Evolutionary conservation across 2,113 vertebrate genomes (phyloP).

Genomic region (Hemiscyllium ocellatum): DNA sequence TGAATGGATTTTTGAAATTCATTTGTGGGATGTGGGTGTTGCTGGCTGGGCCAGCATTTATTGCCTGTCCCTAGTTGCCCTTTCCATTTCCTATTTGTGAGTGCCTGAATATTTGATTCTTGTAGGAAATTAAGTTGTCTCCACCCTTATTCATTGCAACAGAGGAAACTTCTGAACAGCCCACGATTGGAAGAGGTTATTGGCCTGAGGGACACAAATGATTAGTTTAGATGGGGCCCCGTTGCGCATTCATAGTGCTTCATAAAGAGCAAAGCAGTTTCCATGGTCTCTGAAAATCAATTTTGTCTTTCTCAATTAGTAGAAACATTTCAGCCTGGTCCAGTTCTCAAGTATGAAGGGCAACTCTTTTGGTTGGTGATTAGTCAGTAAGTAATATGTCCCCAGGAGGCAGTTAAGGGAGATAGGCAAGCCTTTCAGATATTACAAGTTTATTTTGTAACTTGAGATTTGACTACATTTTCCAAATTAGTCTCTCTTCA

Average conservation of each 20-base stretch:
- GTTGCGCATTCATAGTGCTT: neutral
- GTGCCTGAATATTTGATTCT: neutral
- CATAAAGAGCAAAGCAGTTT: neutral
- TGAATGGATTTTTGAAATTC: neutral
- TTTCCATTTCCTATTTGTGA: neutral
- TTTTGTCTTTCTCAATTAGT: conserved; percentile 33
- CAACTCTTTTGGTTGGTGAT: conserved; percentile 5
- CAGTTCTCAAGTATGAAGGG: conserved; percentile 13
- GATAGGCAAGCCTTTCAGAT: conserved; percentile 22
- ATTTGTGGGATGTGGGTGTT: too few relatives aligned
- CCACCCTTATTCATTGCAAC: neutral
- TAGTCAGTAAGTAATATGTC: conserved; percentile 35
- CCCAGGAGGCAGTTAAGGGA: conserved; percentile 33
- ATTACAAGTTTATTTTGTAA: conserved; percentile 35
- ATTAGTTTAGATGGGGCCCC: neutral
- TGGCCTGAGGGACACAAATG: neutral
- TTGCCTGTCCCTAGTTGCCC: too few relatives aligned
- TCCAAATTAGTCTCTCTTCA: conserved; percentile 8
- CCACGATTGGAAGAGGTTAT: neutral
- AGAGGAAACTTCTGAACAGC: conserved; percentile 3
- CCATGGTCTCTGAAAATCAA: conserved; percentile 9
- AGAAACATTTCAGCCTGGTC: neutral
- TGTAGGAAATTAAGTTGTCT: neutral
- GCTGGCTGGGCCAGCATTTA: too few relatives aligned
- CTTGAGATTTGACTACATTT: conserved; percentile 2